phyloP scores from a whole-genome alignment of 2,113 vertebrate species.

The Arvicanthis niloticus region DNA sequence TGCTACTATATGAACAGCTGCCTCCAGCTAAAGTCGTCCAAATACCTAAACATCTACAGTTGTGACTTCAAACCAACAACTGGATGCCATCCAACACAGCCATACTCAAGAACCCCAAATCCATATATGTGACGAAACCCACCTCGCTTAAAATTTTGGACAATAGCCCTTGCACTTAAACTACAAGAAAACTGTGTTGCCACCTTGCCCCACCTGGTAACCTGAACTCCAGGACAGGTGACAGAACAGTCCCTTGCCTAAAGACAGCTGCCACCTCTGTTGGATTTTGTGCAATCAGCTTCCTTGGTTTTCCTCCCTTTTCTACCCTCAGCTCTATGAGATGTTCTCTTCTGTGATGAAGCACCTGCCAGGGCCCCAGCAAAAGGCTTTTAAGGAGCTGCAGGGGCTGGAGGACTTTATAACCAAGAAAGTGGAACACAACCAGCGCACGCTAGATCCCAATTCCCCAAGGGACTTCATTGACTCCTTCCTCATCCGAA shows the following conservation, averaged over 20 bases:
- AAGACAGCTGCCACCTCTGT: neutral
- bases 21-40: neutral
- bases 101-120: neutral
- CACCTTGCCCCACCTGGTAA: neutral
- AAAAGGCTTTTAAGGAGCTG: conserved; percentile 71
- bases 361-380: conserved; percentile 86
- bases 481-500: conserved; percentile 82
- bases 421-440: conserved; percentile 78
- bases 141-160: neutral
- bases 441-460: conserved; percentile 69
- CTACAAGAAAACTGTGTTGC: neutral
- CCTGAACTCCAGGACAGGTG: neutral
- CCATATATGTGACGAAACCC: neutral
- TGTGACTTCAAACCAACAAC: neutral
- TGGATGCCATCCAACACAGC: neutral
- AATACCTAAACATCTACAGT: neutral
- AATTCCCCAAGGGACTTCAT: conserved; percentile 77
- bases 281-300: neutral
- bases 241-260: neutral
- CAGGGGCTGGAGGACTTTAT: conserved; percentile 80
- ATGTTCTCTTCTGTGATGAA: conserved; percentile 87
- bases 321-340: conserved; percentile 87
- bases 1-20: neutral
- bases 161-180: neutral
- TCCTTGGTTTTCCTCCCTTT: neutral